Evolutionary conservation across 35 echinoderm and acorn worm species (phyloP).

Genomic region (Patiria miniata): DNA sequence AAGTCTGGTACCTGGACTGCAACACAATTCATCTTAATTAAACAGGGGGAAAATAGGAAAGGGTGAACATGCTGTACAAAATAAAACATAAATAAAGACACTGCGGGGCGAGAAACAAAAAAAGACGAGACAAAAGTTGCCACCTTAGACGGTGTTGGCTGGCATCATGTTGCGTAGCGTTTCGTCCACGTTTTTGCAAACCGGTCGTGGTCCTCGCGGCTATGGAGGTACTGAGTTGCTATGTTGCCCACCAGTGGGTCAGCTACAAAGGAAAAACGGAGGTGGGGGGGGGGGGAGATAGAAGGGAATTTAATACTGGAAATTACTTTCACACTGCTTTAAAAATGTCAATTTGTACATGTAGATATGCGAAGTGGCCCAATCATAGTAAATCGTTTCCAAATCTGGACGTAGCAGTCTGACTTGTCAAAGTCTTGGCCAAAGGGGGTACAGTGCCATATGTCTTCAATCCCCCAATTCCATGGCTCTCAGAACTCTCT

Average conservation of each 20-base stretch:
- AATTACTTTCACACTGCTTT: too few species aligned
- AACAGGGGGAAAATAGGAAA: neutral
- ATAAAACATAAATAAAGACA: constrained; percentile 4
- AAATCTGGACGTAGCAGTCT: too few species aligned
- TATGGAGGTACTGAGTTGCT: constrained; percentile 93
- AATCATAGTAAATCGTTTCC: too few species aligned
- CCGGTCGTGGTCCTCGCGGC: constrained; percentile 85
- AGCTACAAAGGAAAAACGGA: constrained; percentile 55
- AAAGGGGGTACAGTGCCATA: too few species aligned
- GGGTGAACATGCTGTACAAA: constrained; percentile 10
- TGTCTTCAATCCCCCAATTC: too few species aligned
- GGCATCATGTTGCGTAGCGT: constrained; percentile 88
- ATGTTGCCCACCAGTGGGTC: constrained; percentile 98
- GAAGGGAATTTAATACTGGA: neutral
- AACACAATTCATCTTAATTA: neutral
- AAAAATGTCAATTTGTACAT: neutral
- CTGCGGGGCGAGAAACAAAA: neutral
- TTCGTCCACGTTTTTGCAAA: constrained; percentile 86
- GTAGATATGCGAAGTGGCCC: too few species aligned
- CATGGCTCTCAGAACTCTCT: too few species aligned
- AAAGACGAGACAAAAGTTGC: neutral
- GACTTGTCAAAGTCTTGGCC: too few species aligned
- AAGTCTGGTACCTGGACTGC: neutral
- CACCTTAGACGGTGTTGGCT: neutral
- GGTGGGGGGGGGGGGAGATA: neutral